Evolutionary conservation across 2,888 invertebrate genomes (phyloP).

Genomic region (Caenorhabditis auriculariae): DNA sequence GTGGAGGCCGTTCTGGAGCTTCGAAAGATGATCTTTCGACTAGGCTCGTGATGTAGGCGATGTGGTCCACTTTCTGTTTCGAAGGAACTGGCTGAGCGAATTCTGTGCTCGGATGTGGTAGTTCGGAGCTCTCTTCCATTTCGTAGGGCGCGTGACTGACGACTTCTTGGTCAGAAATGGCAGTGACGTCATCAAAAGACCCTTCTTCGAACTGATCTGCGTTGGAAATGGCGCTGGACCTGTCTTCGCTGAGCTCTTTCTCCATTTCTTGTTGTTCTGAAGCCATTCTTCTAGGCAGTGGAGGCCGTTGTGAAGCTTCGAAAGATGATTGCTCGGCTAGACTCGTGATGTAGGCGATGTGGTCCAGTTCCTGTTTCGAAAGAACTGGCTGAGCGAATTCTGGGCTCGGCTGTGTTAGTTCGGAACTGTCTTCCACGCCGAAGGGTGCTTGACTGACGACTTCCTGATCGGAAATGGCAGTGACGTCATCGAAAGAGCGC

Average conservation of each 20-base stretch:
- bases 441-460: not conserved
- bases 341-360: constrained; percentile 17
- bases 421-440: not conserved
- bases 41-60: too few species aligned
- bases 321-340: constrained; percentile 18
- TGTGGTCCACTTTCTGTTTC: too few species aligned
- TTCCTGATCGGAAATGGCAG: not conserved
- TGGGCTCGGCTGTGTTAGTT: constrained; percentile 27
- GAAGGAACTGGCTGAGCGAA: too few species aligned
- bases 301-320: constrained; percentile 5
- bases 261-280: not conserved
- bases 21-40: too few species aligned
- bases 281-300: constrained; percentile 2
- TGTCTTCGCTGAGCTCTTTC: not conserved
- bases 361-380: constrained; percentile 26
- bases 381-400: constrained; percentile 3
- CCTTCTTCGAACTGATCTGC: constrained; percentile 1
- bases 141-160: too few species aligned
- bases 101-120: too few species aligned
- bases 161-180: too few species aligned
- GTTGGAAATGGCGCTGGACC: constrained; percentile 1
- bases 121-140: too few species aligned
- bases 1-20: too few species aligned
- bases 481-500: not conserved
- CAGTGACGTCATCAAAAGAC: constrained; percentile 1